Percentiles rank a stretch among this genome's conserved stretches.
phyloP scores from a whole-genome alignment of 2,113 vertebrate genomes.

The Numenius arquata region DNA sequence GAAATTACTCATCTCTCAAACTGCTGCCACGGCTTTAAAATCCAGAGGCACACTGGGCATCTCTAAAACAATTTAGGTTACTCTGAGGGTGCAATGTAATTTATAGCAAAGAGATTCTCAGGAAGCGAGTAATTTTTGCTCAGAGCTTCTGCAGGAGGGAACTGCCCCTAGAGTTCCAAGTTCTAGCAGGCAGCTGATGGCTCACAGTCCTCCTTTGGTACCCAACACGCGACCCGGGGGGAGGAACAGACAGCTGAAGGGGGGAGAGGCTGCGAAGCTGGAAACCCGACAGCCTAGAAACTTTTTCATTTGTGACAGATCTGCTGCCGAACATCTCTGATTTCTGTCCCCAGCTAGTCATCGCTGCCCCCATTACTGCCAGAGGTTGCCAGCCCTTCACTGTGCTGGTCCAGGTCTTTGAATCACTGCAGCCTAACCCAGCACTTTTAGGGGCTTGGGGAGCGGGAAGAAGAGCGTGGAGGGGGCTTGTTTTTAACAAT shows the following conservation, averaged over 20 bases:
- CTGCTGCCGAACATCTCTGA: background rate
- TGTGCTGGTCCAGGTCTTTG: background rate
- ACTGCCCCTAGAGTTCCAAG: background rate
- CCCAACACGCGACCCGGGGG: background rate
- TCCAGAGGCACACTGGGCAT: background rate
- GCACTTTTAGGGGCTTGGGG: background rate
- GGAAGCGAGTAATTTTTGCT: background rate
- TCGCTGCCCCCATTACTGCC: background rate
- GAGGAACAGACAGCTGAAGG: background rate
- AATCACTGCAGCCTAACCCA: background rate
- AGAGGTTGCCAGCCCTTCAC: background rate
- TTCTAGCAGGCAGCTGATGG: rapidly evolving
- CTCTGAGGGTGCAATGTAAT: background rate
- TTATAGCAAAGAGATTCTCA: background rate
- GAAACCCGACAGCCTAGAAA: background rate
- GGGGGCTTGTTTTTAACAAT: background rate
- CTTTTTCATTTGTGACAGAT: background rate
- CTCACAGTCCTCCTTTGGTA: background rate
- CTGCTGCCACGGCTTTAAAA: background rate
- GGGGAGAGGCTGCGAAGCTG: background rate
- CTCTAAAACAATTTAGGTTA: background rate
- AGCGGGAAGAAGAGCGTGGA: no score
- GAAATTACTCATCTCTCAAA: background rate
- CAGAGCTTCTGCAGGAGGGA: background rate
- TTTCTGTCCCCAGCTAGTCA: background rate